Base-by-base conservation (phyloP, 2,797 vertebrate genomes). In the Fringilla coelebs region DNA sequence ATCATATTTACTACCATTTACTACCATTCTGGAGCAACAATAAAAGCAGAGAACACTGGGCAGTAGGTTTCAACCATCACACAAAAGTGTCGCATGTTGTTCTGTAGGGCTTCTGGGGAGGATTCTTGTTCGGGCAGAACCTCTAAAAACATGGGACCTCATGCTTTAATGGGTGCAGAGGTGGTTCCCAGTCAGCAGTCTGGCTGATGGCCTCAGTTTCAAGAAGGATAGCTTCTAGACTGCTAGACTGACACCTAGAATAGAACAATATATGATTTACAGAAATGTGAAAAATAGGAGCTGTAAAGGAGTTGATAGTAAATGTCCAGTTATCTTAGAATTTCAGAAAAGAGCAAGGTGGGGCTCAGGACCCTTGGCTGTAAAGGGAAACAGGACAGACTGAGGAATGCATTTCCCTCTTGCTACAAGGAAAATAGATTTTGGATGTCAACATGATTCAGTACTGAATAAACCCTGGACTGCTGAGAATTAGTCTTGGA, bases 231-330 rank as follows among this genome's bases (percentile, higher is more conserved):
- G 63, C 61, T 87, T 85, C 92, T 95, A 97, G 67, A 91, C 88
- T 43, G 80, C 40, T 81, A 91, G 76, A 81, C 60, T 93, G 81
- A 68, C 80, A 85, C 81, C 94, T 97, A 46, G 72, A 95, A 96
- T 13, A 93, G 68, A 97, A 20, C 26, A 94, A 93, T 54, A 78
- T 31, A 18, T 54, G 51, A 63, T 91, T 88, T 90, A 94, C 55
- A 86, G 55, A 76, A 76, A 66, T 1, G 0, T 67, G 36, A 91
- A 63, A 76, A 70, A 81, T 11, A 45, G 51, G n/a, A 93, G 26
- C 24, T 45, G 61, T 34, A 70, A 75, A 81, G 65, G 17, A 58
- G 19, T 57, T 85, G 24, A 63, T 31, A 81, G 26, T 52, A 63
- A 86, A 82, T 45, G 14, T 67, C 21, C 19, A 22, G 55, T 73